Conservation (phyloP, 2,113 vertebrate species). For the Percopsis transmontana region DNA sequence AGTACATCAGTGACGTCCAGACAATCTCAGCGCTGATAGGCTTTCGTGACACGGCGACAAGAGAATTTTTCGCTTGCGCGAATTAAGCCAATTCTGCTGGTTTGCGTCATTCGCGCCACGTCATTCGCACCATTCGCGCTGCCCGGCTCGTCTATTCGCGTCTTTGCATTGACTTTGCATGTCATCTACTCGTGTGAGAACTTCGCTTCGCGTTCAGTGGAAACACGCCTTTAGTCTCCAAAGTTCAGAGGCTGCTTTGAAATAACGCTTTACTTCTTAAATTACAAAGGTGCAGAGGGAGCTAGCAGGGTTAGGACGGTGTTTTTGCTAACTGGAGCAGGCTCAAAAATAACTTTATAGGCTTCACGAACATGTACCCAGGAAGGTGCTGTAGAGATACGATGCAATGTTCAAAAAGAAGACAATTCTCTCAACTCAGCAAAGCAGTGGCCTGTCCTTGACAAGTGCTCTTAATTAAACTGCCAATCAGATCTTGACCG, state of each 20-base stretch:
- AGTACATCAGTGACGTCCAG: no score
- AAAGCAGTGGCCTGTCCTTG: constrained; percentile 44
- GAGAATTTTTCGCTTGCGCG: no score
- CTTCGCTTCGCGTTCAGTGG: no score
- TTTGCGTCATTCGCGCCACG: no score
- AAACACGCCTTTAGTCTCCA: constrained; percentile 11
- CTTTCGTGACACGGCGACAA: no score
- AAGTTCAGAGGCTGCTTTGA: constrained; percentile 41
- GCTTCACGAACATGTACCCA: constrained; percentile 21
- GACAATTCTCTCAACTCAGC: constrained; percentile 19
- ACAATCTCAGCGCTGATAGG: no score
- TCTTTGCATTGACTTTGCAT: no score
- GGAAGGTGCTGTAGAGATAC: constrained; percentile 17
- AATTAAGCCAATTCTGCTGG: no score
- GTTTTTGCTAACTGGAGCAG: constrained; percentile 13
- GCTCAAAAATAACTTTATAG: constrained; percentile 33
- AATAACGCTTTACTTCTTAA: constrained; percentile 1
- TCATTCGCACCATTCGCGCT: no score
- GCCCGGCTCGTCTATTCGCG: no score
- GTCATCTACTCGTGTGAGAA: no score
- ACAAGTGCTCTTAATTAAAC: constrained; percentile 59
- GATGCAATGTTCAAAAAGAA: constrained; percentile 38
- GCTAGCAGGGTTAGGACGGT: neutral
- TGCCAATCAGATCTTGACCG: constrained; percentile 53
- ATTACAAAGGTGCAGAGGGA: neutral